Percentiles rank a stretch among this genome's conserved stretches.
Evolutionary conservation across 2,113 vertebrate species (phyloP).

Genomic region (Callorhinus ursinus): DNA sequence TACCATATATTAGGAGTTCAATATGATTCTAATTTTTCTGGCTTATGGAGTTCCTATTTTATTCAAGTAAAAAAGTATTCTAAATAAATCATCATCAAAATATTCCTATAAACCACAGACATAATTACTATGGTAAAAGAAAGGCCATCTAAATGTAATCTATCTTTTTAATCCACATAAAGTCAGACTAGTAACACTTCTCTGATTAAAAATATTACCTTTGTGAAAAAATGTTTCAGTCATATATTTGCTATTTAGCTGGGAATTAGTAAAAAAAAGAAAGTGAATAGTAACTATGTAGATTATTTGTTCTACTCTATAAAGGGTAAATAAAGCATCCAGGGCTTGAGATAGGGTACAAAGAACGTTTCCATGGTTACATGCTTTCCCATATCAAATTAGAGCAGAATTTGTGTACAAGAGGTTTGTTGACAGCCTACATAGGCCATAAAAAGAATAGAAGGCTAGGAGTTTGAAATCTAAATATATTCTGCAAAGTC

Average conservation of each 20-base stretch:
- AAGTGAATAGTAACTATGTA: constrained; percentile 76
- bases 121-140: constrained; percentile 45
- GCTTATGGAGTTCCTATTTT: constrained; percentile 30
- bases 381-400: constrained; percentile 75
- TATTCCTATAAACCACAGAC: background rate
- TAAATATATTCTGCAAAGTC: constrained; percentile 78
- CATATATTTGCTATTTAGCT: constrained; percentile 60
- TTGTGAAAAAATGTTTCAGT: constrained; percentile 60
- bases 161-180: constrained; percentile 57
- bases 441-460: constrained; percentile 81
- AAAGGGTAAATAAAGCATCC: constrained; percentile 82
- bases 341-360: constrained; percentile 77
- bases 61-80: constrained; percentile 26
- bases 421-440: constrained; percentile 78
- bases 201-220: constrained; percentile 54
- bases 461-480: constrained; percentile 76
- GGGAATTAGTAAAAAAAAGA: constrained; percentile 36
- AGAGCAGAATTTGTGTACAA: constrained; percentile 81
- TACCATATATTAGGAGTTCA: background rate
- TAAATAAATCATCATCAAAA: constrained; percentile 48
- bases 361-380: constrained; percentile 78
- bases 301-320: constrained; percentile 79
- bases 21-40: constrained; percentile 32
- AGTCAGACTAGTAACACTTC: constrained; percentile 53
- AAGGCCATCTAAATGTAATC: constrained; percentile 48